A percentile compares a stretch with the other conserved stretches of the same genome.
These are phyloP conservation scores for Manis pentadactyla DNA, from an alignment of 2,797 vertebrate species.

Conservation along the genomic window DNA sequence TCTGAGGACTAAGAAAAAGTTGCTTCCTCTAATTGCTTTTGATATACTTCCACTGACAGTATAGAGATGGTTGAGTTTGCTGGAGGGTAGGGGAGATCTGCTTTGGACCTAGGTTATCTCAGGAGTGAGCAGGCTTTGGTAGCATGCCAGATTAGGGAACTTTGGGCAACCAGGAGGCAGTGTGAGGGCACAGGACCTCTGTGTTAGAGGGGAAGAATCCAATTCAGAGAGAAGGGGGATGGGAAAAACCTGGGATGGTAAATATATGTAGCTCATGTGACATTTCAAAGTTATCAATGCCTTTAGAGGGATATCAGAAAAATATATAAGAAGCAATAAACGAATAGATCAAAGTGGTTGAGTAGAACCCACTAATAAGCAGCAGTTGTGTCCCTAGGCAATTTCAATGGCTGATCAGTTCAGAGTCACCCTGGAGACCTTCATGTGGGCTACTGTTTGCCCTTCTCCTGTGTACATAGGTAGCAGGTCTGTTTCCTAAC, in stretches of 20 bases:
- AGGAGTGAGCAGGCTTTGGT: neutral
- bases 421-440: neutral
- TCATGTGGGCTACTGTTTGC: neutral
- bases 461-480: neutral
- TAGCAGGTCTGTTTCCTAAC: neutral
- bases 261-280: neutral
- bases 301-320: neutral
- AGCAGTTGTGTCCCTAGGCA: neutral
- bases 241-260: neutral
- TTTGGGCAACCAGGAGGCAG: neutral
- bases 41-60: neutral
- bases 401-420: neutral
- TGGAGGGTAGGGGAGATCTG: neutral
- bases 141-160: neutral
- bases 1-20: neutral
- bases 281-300: neutral
- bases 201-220: neutral
- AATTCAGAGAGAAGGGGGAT: neutral
- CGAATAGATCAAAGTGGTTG: neutral
- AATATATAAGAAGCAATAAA: neutral
- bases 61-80: neutral
- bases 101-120: neutral
- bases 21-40: neutral
- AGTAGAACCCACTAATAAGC: neutral
- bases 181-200: neutral